These are phyloP conservation scores for Holothuria leucospilota DNA, from an alignment of 53 echinoderm and acorn worm genomes.

Conservation along the genomic window DNA sequence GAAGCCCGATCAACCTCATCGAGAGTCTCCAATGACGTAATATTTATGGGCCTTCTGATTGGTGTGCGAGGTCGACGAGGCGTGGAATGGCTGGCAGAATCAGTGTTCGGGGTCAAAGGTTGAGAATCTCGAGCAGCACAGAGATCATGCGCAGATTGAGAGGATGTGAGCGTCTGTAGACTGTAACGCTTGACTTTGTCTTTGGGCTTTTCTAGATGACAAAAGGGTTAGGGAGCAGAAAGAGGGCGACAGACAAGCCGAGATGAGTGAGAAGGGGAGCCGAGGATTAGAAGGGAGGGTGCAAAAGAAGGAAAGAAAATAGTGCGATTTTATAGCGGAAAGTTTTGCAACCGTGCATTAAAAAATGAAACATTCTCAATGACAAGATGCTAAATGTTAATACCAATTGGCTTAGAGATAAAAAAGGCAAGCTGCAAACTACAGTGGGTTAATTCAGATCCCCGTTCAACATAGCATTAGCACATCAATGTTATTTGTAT, in stretches of 20 bases:
- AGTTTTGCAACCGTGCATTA: conserved; percentile 31
- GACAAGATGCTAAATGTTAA: neutral
- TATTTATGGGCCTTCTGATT: conserved; percentile 38
- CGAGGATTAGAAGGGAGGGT: conserved; percentile 20
- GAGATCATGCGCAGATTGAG: conserved; percentile 47
- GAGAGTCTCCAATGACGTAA: conserved; percentile 41
- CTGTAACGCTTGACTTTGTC: conserved; percentile 46
- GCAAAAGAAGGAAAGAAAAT: conserved; percentile 49
- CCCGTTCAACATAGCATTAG: no score
- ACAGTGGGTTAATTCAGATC: no score
- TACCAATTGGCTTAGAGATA: no score
- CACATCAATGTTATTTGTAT: no score
- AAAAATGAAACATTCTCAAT: conserved; percentile 3
- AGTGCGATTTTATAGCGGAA: conserved; percentile 22
- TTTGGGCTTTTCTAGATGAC: conserved; percentile 23
- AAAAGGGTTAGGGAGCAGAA: neutral
- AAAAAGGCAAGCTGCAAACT: no score
- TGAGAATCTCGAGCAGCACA: conserved; percentile 35
- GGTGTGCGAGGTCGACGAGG: conserved; percentile 33
- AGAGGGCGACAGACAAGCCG: neutral
- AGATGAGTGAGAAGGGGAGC: neutral
- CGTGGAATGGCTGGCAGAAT: conserved; percentile 1
- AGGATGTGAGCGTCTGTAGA: conserved; percentile 35
- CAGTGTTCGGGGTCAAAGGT: conserved; percentile 31
- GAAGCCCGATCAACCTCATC: conserved; percentile 17